These are phyloP conservation scores for Mycteria americana DNA, from an alignment of 2,797 vertebrate species.

Conservation along the genomic window DNA sequence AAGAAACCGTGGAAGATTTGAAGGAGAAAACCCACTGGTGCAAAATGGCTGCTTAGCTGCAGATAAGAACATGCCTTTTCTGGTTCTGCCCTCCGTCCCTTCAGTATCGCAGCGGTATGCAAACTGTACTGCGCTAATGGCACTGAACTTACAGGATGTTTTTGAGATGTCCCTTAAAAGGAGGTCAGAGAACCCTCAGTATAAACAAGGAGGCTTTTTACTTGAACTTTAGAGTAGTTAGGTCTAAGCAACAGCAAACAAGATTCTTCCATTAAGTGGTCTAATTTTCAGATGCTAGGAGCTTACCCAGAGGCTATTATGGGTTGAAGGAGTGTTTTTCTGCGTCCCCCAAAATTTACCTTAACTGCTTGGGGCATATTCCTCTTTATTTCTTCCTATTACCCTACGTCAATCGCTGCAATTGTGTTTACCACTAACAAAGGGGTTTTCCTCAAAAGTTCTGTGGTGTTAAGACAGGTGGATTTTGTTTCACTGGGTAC, in stretches of 20 bases:
- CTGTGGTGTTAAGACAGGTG: background rate
- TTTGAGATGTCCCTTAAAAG: background rate
- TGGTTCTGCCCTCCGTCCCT: background rate
- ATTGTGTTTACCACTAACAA: background rate
- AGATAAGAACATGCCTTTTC: background rate
- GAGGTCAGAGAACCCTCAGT: background rate
- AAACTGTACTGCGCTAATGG: background rate
- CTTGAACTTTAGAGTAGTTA: background rate
- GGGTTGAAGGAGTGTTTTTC: accelerated
- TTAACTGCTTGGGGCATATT: background rate
- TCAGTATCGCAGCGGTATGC: background rate
- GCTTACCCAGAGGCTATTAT: background rate
- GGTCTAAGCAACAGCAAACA: background rate
- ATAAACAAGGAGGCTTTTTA: background rate
- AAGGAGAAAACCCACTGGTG: constrained; percentile 33
- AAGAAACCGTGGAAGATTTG: background rate
- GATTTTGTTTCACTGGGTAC: background rate
- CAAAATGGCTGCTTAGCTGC: constrained; percentile 9
- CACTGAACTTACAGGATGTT: background rate
- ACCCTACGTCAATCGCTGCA: background rate
- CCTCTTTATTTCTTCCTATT: background rate
- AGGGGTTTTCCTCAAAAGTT: background rate
- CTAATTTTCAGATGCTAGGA: background rate
- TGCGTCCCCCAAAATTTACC: background rate
- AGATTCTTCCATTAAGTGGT: background rate